phyloP scores from a whole-genome alignment of 2,888 invertebrate species.

The Microctonus aethiopoides region DNA sequence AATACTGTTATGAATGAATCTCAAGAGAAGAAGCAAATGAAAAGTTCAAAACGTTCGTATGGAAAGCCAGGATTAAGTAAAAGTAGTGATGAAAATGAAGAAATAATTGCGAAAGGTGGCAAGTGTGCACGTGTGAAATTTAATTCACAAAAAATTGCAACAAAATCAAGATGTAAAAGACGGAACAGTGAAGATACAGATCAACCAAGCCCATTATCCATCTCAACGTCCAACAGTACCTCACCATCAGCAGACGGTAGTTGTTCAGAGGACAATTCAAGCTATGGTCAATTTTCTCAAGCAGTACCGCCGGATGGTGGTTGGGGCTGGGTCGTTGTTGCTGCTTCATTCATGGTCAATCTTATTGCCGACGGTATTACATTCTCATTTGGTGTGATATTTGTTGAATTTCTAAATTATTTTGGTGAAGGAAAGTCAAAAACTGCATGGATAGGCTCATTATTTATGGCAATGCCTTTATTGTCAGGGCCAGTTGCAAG shows the following conservation, averaged over 20 bases:
- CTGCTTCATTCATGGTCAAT: constrained; percentile 89
- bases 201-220: constrained; percentile 59
- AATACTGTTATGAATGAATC: constrained; percentile 3
- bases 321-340: constrained; percentile 94
- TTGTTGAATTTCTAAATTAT: constrained; percentile 84
- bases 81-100: constrained; percentile 44
- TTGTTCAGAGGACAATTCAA: constrained; percentile 74
- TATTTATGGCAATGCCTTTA: constrained; percentile 92
- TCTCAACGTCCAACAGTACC: constrained; percentile 63
- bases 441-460: constrained; percentile 90
- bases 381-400: constrained; percentile 92
- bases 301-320: constrained; percentile 87
- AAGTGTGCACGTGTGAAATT: constrained; percentile 59
- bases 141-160: constrained; percentile 50
- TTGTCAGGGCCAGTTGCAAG: constrained; percentile 87
- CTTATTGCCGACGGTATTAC: constrained; percentile 93
- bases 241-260: constrained; percentile 55
- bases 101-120: constrained; percentile 51
- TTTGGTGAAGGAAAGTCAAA: constrained; percentile 87
- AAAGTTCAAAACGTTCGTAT: not conserved
- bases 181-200: constrained; percentile 3
- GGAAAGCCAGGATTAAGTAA: constrained; percentile 47
- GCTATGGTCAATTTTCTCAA: constrained; percentile 74
- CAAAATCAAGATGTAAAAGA: constrained; percentile 36
- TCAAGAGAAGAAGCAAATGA: not conserved